These are phyloP conservation scores for Galeopsomyia nigrocyanea DNA, from an alignment of 2,888 invertebrate genomes.

Conservation along the genomic window DNA sequence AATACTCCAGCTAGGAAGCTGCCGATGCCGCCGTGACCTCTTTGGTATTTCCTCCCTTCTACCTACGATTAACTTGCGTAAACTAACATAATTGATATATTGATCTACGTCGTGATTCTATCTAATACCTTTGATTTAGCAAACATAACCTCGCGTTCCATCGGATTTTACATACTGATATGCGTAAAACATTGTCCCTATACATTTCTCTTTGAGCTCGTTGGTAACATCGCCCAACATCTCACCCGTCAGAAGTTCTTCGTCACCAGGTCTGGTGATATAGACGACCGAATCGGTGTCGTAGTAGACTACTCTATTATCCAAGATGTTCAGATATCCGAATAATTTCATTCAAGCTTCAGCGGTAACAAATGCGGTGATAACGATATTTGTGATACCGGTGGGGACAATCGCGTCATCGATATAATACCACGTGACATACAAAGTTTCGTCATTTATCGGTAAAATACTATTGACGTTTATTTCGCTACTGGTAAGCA, in stretches of 20 bases:
- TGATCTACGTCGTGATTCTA: background rate
- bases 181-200: slow-evolving; percentile 30
- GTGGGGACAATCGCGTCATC: background rate
- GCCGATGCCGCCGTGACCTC: too few species aligned
- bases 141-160: slow-evolving; percentile 12
- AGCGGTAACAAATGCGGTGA: slow-evolving; percentile 34
- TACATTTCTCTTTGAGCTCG: slow-evolving; percentile 16
- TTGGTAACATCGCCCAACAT: slow-evolving; percentile 31
- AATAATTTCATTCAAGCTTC: slow-evolving; percentile 43
- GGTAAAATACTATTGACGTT: background rate
- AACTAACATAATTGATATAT: background rate
- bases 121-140: slow-evolving; percentile 25
- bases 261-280: background rate
- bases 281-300: slow-evolving; percentile 28
- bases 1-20: too few species aligned
- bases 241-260: background rate
- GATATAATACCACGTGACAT: background rate
- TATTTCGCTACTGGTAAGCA: background rate
- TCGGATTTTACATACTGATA: slow-evolving; percentile 22
- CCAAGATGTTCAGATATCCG: slow-evolving; percentile 56
- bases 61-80: background rate
- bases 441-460: background rate
- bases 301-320: slow-evolving; percentile 33
- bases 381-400: slow-evolving; percentile 10
- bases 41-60: background rate